Conservation (phyloP, 2,888 invertebrate species). For the Acleris sparsana region DNA sequence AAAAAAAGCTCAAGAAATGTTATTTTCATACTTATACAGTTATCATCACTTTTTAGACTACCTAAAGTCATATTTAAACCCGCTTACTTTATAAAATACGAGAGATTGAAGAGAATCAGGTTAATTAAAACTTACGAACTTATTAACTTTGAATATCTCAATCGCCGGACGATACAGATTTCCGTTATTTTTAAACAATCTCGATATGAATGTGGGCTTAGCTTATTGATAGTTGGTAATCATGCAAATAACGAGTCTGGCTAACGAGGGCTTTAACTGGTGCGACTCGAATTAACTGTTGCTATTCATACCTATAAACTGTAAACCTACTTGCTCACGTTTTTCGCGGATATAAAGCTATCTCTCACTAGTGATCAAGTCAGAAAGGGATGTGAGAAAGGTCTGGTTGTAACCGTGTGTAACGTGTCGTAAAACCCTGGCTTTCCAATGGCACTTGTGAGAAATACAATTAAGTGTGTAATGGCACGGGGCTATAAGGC, state of each 20-base stretch:
- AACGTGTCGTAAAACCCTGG: slow-evolving; percentile 1
- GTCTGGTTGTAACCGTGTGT: slow-evolving; percentile 2
- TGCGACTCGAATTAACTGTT: slow-evolving; percentile 69
- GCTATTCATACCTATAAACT: slow-evolving; percentile 43
- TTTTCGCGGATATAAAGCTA: too few relatives aligned
- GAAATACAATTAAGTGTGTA: slow-evolving; percentile 34
- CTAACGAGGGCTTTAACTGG: slow-evolving; percentile 57
- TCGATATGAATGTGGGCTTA: slow-evolving; percentile 64
- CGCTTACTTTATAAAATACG: too few relatives aligned
- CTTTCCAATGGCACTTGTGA: slow-evolving; percentile 12
- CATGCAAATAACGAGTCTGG: slow-evolving; percentile 69
- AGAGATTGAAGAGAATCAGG: too few relatives aligned
- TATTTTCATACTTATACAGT: too few relatives aligned
- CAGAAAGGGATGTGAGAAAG: not conserved
- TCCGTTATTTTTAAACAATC: slow-evolving; percentile 47
- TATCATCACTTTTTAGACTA: too few relatives aligned
- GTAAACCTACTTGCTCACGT: slow-evolving; percentile 14
- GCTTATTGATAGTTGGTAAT: slow-evolving; percentile 71
- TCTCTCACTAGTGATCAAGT: not conserved
- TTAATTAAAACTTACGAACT: not conserved
- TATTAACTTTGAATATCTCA: not conserved
- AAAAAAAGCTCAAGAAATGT: too few relatives aligned
- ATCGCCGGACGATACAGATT: slow-evolving; percentile 7
- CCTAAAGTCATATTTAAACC: too few relatives aligned
- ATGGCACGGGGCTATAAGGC: slow-evolving; percentile 21